Evolutionary conservation across 2,113 vertebrate genomes (phyloP).

Genomic region (Willisornis vidua): DNA sequence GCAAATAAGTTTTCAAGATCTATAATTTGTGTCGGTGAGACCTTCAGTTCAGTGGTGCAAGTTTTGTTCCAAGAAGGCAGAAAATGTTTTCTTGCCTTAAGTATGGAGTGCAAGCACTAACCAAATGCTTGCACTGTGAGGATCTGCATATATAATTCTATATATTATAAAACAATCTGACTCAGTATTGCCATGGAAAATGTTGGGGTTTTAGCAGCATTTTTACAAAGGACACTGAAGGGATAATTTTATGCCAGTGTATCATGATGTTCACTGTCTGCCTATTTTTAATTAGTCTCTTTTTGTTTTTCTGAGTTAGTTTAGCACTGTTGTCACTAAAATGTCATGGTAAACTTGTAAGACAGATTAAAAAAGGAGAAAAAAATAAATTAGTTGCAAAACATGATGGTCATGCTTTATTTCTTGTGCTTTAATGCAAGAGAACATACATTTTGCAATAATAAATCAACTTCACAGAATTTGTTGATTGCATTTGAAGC

Average conservation of each 20-base stretch:
- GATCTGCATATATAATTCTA: slow-evolving; percentile 16
- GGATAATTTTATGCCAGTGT: slow-evolving; percentile 58
- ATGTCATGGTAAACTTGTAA: slow-evolving; percentile 71
- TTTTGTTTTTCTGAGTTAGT: slow-evolving; percentile 57
- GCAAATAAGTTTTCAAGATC: background rate
- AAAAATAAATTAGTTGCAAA: slow-evolving; percentile 68
- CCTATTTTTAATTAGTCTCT: slow-evolving; percentile 64
- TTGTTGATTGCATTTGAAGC: slow-evolving; percentile 46
- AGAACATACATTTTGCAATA: slow-evolving; percentile 59
- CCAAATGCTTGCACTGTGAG: background rate
- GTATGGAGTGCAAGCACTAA: background rate
- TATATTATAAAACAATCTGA: slow-evolving; percentile 46
- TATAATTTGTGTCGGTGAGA: background rate
- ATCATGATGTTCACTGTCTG: slow-evolving; percentile 36
- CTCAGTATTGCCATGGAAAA: slow-evolving; percentile 49
- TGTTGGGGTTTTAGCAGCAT: background rate
- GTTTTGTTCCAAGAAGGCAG: background rate
- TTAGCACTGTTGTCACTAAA: slow-evolving; percentile 63
- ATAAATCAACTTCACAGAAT: slow-evolving; percentile 42
- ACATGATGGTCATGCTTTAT: slow-evolving; percentile 70
- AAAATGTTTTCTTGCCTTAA: background rate
- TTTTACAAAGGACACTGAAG: slow-evolving; percentile 54
- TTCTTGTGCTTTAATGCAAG: slow-evolving; percentile 53
- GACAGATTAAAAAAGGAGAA: slow-evolving; percentile 56
- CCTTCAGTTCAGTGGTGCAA: background rate